Conservation (phyloP, 2,888 invertebrate species). For the Trichogramma evanescens region DNA sequence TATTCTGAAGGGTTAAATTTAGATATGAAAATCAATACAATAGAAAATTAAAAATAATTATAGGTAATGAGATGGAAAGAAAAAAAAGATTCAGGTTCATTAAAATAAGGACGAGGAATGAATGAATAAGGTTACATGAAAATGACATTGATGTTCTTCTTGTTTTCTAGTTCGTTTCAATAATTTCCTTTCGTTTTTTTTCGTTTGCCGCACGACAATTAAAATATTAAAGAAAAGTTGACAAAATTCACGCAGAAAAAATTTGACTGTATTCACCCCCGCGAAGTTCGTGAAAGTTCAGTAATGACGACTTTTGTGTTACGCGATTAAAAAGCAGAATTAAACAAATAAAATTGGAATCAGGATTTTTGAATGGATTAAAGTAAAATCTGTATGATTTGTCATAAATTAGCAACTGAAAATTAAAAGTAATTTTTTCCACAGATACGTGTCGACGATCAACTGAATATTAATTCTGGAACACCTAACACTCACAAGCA, state of each 20-base stretch:
- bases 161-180: background rate
- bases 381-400: background rate
- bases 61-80: background rate
- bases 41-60: background rate
- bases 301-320: too few relatives aligned
- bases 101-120: constrained; percentile 18
- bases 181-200: constrained; percentile 1
- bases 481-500: constrained; percentile 45
- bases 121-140: constrained; percentile 16
- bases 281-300: background rate
- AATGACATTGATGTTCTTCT: constrained; percentile 14
- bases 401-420: too few relatives aligned
- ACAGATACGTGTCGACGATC: too few relatives aligned
- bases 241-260: background rate
- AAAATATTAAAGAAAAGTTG: background rate
- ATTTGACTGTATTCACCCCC: constrained; percentile 2
- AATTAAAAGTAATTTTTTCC: too few relatives aligned
- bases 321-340: too few relatives aligned
- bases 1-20: background rate
- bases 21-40: background rate
- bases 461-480: background rate
- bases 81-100: background rate
- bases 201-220: background rate
- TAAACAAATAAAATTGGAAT: too few relatives aligned
- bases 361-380: background rate